Conservation (phyloP, 2,797 vertebrate species). For the Clarias pachynema region DNA sequence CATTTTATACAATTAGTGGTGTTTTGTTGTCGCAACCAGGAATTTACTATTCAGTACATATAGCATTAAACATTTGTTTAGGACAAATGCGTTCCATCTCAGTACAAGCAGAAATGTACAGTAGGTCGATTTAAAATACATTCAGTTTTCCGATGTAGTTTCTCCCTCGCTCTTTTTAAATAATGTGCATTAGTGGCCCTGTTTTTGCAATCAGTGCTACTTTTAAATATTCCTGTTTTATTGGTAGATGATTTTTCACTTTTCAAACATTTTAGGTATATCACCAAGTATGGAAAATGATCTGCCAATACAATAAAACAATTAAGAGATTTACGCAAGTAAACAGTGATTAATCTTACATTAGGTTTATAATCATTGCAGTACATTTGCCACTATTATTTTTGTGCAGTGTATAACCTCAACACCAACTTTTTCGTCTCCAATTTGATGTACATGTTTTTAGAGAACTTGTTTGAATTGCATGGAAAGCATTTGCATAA, state of each 20-base stretch:
- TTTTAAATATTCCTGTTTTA: neutral
- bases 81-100: neutral
- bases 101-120: neutral
- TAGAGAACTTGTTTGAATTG: too few relatives aligned
- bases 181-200: neutral
- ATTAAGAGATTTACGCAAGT: neutral
- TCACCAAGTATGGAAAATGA: neutral
- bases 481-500: neutral
- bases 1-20: neutral
- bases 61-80: neutral
- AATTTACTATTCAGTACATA: neutral
- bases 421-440: too few relatives aligned
- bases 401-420: neutral
- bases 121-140: neutral
- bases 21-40: neutral
- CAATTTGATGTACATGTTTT: neutral
- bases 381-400: neutral
- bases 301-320: neutral
- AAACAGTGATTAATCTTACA: neutral
- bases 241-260: neutral
- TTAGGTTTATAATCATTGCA: neutral
- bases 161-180: neutral
- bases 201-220: neutral
- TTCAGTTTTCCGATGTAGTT: neutral
- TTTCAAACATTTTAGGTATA: neutral